phyloP scores from a whole-genome alignment of 1,140 invertebrate genomes.

The Chlorops oryzae region DNA sequence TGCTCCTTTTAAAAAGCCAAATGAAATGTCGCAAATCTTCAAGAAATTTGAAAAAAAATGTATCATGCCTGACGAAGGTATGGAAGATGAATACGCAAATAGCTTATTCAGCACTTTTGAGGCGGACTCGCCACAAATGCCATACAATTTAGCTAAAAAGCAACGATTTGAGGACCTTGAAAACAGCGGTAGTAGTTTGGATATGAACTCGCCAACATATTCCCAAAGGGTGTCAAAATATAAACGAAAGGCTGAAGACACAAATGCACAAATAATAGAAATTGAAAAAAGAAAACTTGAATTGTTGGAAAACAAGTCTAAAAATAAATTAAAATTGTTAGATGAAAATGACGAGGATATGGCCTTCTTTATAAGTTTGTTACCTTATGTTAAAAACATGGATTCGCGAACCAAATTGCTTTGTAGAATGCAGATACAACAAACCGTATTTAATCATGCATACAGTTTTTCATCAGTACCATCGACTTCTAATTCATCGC shows the following conservation, averaged over 20 bases:
- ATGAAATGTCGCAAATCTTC: too few species aligned
- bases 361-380: constrained; percentile 3
- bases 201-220: too few species aligned
- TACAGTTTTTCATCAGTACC: neutral
- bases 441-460: neutral
- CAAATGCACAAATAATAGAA: neutral
- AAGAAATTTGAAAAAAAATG: too few species aligned
- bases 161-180: too few species aligned
- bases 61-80: too few species aligned
- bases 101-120: too few species aligned
- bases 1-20: neutral
- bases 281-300: constrained; percentile 2
- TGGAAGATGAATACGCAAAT: too few species aligned
- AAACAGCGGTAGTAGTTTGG: too few species aligned
- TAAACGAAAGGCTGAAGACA: neutral
- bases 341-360: neutral
- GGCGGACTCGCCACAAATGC: too few species aligned
- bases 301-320: neutral
- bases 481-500: too few species aligned
- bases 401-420: neutral
- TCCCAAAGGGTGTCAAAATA: neutral
- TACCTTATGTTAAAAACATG: neutral
- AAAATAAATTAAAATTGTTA: constrained; percentile 1
- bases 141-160: too few species aligned
- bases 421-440: constrained; percentile 3